Evolutionary conservation across 1,140 invertebrate species (phyloP).

Genomic region (Drosophila prosaltans): DNA sequence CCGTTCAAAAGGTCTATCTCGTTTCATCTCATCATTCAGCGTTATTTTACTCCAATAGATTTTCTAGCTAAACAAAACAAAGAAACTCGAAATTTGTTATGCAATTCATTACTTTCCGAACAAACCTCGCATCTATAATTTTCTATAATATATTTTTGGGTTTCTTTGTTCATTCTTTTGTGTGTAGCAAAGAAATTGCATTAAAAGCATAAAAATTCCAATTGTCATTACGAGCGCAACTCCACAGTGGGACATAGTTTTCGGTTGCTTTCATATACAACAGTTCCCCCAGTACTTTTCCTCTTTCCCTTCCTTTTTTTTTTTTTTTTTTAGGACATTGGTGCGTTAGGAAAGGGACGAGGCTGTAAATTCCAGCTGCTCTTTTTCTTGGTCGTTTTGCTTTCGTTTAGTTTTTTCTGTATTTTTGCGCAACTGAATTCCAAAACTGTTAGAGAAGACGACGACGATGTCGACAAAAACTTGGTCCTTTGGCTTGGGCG

Average conservation of each 20-base stretch:
- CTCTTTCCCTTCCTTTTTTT: too few species aligned
- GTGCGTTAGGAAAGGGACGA: slow-evolving; percentile 7
- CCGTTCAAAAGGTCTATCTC: too few species aligned
- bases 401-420: slow-evolving; percentile 27
- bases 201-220: slow-evolving; percentile 55
- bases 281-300: too few species aligned
- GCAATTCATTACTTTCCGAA: background rate
- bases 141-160: background rate
- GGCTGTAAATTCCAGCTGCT: slow-evolving; percentile 75
- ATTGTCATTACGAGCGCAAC: slow-evolving; percentile 60
- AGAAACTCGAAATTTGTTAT: background rate
- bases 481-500: slow-evolving; percentile 70
- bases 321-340: too few species aligned
- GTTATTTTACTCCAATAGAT: too few species aligned
- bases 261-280: slow-evolving; percentile 46
- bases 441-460: slow-evolving; percentile 2
- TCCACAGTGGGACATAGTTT: slow-evolving; percentile 22
- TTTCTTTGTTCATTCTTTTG: background rate
- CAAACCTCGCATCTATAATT: background rate
- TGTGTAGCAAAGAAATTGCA: slow-evolving; percentile 23
- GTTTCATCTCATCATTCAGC: too few species aligned
- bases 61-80: too few species aligned
- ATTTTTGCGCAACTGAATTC: slow-evolving; percentile 44
- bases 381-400: background rate
- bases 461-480: slow-evolving; percentile 41